phyloP scores from a whole-genome alignment of 2,113 vertebrate species.

The Saguinus midas region DNA sequence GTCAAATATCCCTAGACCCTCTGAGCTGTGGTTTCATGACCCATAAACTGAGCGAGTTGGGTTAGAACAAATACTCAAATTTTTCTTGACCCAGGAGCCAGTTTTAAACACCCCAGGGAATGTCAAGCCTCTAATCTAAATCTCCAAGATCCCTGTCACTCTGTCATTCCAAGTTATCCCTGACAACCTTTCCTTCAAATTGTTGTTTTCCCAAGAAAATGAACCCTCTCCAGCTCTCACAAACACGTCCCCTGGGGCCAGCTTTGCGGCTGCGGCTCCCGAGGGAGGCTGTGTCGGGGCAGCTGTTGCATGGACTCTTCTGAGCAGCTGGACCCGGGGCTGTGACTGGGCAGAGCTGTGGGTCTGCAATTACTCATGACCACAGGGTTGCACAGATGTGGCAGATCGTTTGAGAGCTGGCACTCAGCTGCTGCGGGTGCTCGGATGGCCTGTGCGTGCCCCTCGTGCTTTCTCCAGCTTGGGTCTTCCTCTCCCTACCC shows the following conservation, averaged over 20 bases:
- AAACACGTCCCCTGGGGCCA: background rate
- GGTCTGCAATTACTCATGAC: rapidly evolving
- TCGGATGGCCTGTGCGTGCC: rapidly evolving
- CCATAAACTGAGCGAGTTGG: too few relatives aligned
- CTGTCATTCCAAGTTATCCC: background rate
- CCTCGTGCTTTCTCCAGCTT: rapidly evolving
- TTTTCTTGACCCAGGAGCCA: background rate
- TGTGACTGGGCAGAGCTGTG: rapidly evolving
- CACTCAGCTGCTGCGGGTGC: rapidly evolving
- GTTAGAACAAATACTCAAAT: background rate
- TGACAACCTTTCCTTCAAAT: background rate
- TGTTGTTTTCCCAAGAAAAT: background rate
- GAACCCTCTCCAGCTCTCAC: background rate
- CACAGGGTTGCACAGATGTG: rapidly evolving
- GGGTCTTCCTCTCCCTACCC: background rate
- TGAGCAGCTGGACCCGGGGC: background rate
- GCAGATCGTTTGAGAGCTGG: too few relatives aligned
- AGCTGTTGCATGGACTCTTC: background rate
- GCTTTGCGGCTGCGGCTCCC: rapidly evolving
- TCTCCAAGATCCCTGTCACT: background rate
- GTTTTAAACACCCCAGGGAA: rapidly evolving
- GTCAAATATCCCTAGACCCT: background rate
- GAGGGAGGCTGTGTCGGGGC: rapidly evolving
- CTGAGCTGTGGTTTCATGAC: background rate
- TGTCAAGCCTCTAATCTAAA: background rate